Conservation (phyloP, 2,888 invertebrate genomes). For the Scaptomyza tumidula region DNA sequence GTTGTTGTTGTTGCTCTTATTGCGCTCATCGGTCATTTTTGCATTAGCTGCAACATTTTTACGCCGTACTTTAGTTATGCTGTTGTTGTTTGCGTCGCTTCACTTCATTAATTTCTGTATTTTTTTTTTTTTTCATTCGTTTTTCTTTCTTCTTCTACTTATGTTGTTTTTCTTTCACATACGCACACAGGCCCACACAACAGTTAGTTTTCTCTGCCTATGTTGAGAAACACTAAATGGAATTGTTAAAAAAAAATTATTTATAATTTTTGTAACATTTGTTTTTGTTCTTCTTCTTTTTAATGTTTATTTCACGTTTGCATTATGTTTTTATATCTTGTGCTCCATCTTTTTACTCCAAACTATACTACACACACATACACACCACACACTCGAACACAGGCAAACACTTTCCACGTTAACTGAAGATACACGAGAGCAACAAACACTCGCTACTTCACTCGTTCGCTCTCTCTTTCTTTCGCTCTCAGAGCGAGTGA, state of each 20-base stretch:
- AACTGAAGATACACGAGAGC: slow-evolving; percentile 49
- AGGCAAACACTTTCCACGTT: slow-evolving; percentile 60
- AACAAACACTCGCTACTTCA: slow-evolving; percentile 58
- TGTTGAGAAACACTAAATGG: slow-evolving; percentile 36
- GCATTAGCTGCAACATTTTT: slow-evolving; percentile 82
- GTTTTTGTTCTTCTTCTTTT: slow-evolving; percentile 18
- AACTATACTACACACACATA: slow-evolving; percentile 47
- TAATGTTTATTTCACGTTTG: slow-evolving; percentile 41
- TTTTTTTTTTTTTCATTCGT: slow-evolving; percentile 28
- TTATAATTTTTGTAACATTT: slow-evolving; percentile 14
- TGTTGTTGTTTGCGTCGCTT: slow-evolving; percentile 36
- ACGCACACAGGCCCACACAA: slow-evolving; percentile 47
- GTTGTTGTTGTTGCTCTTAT: slow-evolving; percentile 85
- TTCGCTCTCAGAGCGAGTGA: slow-evolving; percentile 44
- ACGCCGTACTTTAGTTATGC: slow-evolving; percentile 62
- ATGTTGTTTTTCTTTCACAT: slow-evolving; percentile 57
- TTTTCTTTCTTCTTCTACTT: slow-evolving; percentile 28
- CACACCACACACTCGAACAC: slow-evolving; percentile 31
- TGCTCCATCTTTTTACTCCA: slow-evolving; percentile 71
- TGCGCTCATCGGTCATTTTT: slow-evolving; percentile 87
- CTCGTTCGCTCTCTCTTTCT: slow-evolving; percentile 46
- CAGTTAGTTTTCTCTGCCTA: slow-evolving; percentile 48
- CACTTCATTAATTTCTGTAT: slow-evolving; percentile 58
- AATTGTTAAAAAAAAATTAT: slow-evolving; percentile 26
- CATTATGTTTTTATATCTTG: slow-evolving; percentile 67